These are phyloP conservation scores for Drosophila colorata DNA, from an alignment of 2,888 invertebrate species.

Conservation along the genomic window DNA sequence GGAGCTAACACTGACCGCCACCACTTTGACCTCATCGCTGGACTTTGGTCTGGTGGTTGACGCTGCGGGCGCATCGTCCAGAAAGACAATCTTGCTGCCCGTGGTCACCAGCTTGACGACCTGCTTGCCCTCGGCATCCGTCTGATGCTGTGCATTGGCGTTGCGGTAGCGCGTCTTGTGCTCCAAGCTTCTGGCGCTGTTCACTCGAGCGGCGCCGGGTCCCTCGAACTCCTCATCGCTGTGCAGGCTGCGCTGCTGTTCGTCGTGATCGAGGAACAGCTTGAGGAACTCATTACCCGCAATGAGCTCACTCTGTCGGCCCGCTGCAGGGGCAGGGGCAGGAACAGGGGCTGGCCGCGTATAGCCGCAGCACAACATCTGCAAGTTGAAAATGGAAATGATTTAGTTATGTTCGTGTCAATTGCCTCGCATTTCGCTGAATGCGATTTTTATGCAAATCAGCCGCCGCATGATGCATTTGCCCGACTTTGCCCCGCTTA, in stretches of 20 bases:
- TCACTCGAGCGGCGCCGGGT: conserved; percentile 38
- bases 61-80: conserved; percentile 69
- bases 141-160: conserved; percentile 49
- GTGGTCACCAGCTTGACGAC: conserved; percentile 82
- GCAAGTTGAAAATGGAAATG: conserved; percentile 42
- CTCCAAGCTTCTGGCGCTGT: conserved; percentile 61
- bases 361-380: conserved; percentile 76
- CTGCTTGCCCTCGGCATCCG: conserved; percentile 65
- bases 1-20: conserved; percentile 86
- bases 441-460: conserved; percentile 66
- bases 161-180: conserved; percentile 64
- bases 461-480: conserved; percentile 33
- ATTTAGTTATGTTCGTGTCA: conserved; percentile 59
- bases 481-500: conserved; percentile 40
- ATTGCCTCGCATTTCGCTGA: conserved; percentile 32
- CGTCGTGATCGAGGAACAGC: conserved; percentile 80
- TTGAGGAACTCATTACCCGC: conserved; percentile 84
- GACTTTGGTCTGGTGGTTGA: conserved; percentile 36
- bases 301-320: conserved; percentile 81
- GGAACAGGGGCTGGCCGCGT: conserved; percentile 58
- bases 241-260: conserved; percentile 71
- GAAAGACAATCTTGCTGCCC: conserved; percentile 83
- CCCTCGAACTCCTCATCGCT: conserved; percentile 67
- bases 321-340: conserved; percentile 9
- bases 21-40: conserved; percentile 84